Evolutionary conservation across 1,140 invertebrate species (phyloP), one percentile per base, ranked within the genome.

Genomic region (Tigriopus japonicus): DNA sequence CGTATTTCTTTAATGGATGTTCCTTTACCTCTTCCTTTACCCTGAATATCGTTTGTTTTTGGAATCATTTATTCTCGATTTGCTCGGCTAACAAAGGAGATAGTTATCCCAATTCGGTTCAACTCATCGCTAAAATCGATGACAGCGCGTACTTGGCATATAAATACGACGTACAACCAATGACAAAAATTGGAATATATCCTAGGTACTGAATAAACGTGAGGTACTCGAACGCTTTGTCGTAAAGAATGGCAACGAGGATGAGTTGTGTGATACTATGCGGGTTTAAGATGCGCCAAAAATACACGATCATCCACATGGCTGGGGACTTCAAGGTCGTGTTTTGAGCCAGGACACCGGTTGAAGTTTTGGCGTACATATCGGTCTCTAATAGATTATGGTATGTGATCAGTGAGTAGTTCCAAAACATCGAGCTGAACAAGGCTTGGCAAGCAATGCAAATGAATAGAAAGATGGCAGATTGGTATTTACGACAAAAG

Each of bases 241-340:
- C 85, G 67, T 85, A 79, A 69, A 87, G 86, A 62, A 89, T 81
- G 23, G 83, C 78, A 24, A 87, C 69, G 6, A 87, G 75, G 13
- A 87, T 68, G 60, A 81, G 77, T 70, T 89, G 84, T 15, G 85
- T 70, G 60, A 86, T 73, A 28, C 83, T 82, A 67, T 88, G 86
- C 0, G 84, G 82, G 68, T 88, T 87, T 1, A 84, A 75, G 0
- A 87, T 70, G 62, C 84, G 77, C 86, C 86, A 90, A 45, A 83
- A 67, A 68, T 79, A 81, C 0, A 83, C 77, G 0, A 87, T 75
- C 6, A 78, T 71, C 72, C 84, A 86, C 65, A 87, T 87, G 24
- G 79, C 77, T 0, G 76, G 74, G 1, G 81, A 82, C 52, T 75
- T 69, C 56, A 78, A 67, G 5, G 74, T 68, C 52, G 69, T 62